Percentiles rank a stretch among this genome's conserved stretches.
These are phyloP conservation scores for Volucella inanis DNA, from an alignment of 2,888 invertebrate species.

Conservation along the genomic window DNA sequence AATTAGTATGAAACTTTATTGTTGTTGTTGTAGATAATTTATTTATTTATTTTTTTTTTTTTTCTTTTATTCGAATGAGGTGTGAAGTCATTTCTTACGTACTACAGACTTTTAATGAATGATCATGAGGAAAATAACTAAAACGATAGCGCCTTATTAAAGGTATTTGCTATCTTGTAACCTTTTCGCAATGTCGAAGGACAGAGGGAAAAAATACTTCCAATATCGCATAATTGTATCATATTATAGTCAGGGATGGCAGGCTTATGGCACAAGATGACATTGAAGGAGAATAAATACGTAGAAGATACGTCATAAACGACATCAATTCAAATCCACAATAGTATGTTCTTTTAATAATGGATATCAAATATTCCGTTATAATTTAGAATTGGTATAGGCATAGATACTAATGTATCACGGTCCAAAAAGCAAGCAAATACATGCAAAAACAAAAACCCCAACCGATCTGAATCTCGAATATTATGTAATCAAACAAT, in stretches of 20 bases:
- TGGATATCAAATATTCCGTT: too few species aligned
- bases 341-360: too few species aligned
- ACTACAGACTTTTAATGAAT: constrained; percentile 23
- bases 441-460: too few species aligned
- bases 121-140: constrained; percentile 42
- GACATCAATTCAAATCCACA: too few species aligned
- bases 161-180: constrained; percentile 31
- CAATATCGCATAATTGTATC: neutral
- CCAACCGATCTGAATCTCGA: too few species aligned
- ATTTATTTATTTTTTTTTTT: neutral
- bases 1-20: neutral
- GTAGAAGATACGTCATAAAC: neutral
- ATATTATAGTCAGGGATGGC: neutral
- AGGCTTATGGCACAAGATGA: neutral
- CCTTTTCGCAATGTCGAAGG: constrained; percentile 14
- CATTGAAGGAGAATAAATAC: neutral
- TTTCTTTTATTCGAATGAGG: constrained; percentile 26
- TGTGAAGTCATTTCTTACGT: constrained; percentile 23
- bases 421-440: too few species aligned
- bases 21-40: neutral
- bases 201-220: neutral
- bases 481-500: too few species aligned
- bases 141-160: neutral
- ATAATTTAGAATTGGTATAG: too few species aligned
- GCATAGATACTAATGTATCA: too few species aligned